Evolutionary conservation across 2,888 invertebrate species (phyloP), one percentile per base, ranked within the genome.

Genomic region (Athalia rosae): DNA sequence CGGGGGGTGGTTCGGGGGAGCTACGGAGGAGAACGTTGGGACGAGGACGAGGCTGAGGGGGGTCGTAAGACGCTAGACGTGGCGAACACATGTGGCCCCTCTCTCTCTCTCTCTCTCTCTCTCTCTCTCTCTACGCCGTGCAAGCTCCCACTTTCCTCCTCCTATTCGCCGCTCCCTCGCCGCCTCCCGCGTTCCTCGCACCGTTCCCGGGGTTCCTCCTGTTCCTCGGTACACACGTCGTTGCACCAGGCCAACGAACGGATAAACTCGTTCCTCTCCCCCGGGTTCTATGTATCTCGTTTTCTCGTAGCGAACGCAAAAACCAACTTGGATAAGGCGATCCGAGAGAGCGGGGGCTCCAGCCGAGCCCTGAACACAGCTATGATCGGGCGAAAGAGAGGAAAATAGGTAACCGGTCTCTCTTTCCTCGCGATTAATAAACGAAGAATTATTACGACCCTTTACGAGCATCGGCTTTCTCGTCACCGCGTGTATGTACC

Each of bases 101-200:
- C 58, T 41, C 69, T 15, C 41, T 58, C 28, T 3, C 28, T 56
- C 66, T 13, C 58, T n/a, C n/a, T n/a, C n/a, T n/a, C n/a, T n/a
- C n/a, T n/a, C n/a, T n/a, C n/a, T n/a, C n/a, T n/a, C n/a, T n/a
- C n/a, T n/a, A n/a, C n/a, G n/a, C 15, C 76, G 79, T 76, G 80
- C 78, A 79, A 77, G 79, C 79, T 81, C 73, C 76, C 79, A 77
- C 76, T 76, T 56, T 73, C 74, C 61, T 73, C 74, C 61, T 28
- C 78, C 82, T 79, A 80, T 82, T 79, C 50, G 82, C 82, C 80
- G 80, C 79, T 81, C 80, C 79, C 67, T 82, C 82, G 80, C 83
- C 79, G 83, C 81, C 82, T 81, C 79, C 78, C 80, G 83, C 80
- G 78, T 77, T 80, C 61, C 8, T 74, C 50, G 48, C 28, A 28